Conservation (phyloP, 2,797 vertebrate genomes). For the Chrosomus eos region DNA sequence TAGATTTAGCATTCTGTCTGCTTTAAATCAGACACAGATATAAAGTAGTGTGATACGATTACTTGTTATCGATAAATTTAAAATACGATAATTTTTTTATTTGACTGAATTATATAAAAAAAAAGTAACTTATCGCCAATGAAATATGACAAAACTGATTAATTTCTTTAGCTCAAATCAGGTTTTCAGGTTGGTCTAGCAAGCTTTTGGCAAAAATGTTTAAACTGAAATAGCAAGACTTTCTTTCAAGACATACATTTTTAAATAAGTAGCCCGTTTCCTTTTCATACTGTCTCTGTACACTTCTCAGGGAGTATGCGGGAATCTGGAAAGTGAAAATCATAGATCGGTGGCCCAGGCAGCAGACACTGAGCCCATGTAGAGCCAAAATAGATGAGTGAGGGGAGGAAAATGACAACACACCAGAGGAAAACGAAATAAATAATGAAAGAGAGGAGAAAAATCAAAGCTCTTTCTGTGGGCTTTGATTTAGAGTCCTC, state of each 20-base stretch:
- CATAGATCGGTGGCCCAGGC: slow-evolving; percentile 18
- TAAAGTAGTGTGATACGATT: too few species aligned
- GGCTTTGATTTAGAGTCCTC: slow-evolving; percentile 70
- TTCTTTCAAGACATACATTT: neutral
- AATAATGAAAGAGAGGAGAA: slow-evolving; percentile 53
- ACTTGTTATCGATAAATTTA: too few species aligned
- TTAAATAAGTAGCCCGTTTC: neutral
- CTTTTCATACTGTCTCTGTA: neutral
- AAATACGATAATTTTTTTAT: too few species aligned
- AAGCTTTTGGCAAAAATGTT: neutral
- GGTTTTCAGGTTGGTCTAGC: neutral
- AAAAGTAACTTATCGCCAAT: neutral
- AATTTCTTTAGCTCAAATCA: neutral
- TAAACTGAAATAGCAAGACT: neutral
- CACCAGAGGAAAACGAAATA: slow-evolving; percentile 43
- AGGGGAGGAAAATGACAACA: slow-evolving; percentile 42
- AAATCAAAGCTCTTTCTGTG: slow-evolving; percentile 69
- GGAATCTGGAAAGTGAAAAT: slow-evolving; percentile 35
- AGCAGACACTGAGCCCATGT: slow-evolving; percentile 25
- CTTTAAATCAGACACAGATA: too few species aligned
- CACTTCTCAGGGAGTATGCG: neutral
- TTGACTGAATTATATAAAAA: too few species aligned
- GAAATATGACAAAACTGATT: neutral
- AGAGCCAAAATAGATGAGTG: slow-evolving; percentile 48
- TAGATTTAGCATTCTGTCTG: too few species aligned